Evolutionary conservation across 2,113 vertebrate species (phyloP).

Genomic region (Eudorcas thomsonii): DNA sequence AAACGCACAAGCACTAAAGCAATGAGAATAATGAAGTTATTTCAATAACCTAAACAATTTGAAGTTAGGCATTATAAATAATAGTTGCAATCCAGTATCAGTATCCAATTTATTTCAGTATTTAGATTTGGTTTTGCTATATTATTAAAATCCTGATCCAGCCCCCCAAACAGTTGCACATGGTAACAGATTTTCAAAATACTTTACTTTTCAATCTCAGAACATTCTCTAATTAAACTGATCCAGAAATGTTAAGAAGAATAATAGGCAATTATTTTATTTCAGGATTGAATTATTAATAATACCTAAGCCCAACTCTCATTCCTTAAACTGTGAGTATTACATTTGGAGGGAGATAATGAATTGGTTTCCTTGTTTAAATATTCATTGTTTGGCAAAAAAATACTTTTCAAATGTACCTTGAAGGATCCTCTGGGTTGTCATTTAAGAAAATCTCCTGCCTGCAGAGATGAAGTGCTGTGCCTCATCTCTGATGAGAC

Average conservation of each 20-base stretch:
- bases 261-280: slow-evolving; percentile 67
- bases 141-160: slow-evolving; percentile 14
- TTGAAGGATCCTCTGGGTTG: slow-evolving; percentile 1
- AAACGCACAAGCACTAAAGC: slow-evolving; percentile 31
- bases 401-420: slow-evolving; percentile 24
- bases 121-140: slow-evolving; percentile 27
- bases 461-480: not conserved
- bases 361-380: slow-evolving; percentile 45
- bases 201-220: not conserved
- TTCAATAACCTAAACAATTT: slow-evolving; percentile 43
- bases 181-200: slow-evolving; percentile 45
- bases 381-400: slow-evolving; percentile 50
- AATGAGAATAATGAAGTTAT: slow-evolving; percentile 30
- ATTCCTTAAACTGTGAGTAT: slow-evolving; percentile 1
- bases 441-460: slow-evolving; percentile 27
- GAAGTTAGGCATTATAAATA: slow-evolving; percentile 31
- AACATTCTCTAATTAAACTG: slow-evolving; percentile 45
- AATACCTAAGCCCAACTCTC: slow-evolving; percentile 23
- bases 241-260: slow-evolving; percentile 41
- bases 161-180: not conserved
- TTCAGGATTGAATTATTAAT: slow-evolving; percentile 67
- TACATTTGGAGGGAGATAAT: slow-evolving; percentile 28
- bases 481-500: not conserved
- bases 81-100: slow-evolving; percentile 17
- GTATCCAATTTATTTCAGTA: slow-evolving; percentile 41